phyloP scores from a whole-genome alignment of 2,797 vertebrate species.

The Leuciscus waleckii region DNA sequence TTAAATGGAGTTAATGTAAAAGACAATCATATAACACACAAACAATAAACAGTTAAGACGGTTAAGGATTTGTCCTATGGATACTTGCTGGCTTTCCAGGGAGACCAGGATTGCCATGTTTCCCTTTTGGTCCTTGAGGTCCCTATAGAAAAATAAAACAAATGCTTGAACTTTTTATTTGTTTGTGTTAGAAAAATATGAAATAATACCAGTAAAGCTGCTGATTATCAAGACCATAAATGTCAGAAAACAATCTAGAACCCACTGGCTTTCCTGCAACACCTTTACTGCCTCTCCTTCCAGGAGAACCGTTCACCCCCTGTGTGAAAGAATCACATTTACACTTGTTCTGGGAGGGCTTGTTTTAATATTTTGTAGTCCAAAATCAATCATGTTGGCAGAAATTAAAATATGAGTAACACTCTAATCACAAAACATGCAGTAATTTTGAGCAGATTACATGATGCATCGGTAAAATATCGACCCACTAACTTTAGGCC shows the following conservation, averaged over 20 bases:
- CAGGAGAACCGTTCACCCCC: constrained; percentile 66
- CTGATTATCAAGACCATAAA: background rate
- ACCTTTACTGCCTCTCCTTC: constrained; percentile 73
- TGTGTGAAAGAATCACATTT: constrained; percentile 60
- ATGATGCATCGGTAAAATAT: background rate
- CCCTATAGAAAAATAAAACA: constrained; percentile 68
- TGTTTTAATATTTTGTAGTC: background rate
- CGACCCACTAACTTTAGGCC: constrained; percentile 67
- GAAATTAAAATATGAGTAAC: background rate
- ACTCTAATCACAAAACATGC: background rate
- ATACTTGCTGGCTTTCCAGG: constrained; percentile 76
- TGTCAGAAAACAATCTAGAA: constrained; percentile 23
- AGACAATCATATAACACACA: background rate
- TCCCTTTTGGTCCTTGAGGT: constrained; percentile 66
- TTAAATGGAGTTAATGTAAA: constrained; percentile 53
- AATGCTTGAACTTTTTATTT: background rate
- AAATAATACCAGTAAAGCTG: background rate
- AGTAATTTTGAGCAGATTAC: background rate
- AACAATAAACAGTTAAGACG: background rate
- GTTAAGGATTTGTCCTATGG: constrained; percentile 2
- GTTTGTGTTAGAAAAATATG: background rate
- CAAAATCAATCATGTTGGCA: background rate
- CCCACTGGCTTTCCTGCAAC: constrained; percentile 71
- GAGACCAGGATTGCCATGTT: constrained; percentile 67
- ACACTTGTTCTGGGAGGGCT: background rate